A percentile compares a stretch with the other conserved stretches of the same genome.
These are phyloP conservation scores for Ophiothrix spiculata DNA, from an alignment of 35 echinoderm and acorn worm species.

Conservation along the genomic window DNA sequence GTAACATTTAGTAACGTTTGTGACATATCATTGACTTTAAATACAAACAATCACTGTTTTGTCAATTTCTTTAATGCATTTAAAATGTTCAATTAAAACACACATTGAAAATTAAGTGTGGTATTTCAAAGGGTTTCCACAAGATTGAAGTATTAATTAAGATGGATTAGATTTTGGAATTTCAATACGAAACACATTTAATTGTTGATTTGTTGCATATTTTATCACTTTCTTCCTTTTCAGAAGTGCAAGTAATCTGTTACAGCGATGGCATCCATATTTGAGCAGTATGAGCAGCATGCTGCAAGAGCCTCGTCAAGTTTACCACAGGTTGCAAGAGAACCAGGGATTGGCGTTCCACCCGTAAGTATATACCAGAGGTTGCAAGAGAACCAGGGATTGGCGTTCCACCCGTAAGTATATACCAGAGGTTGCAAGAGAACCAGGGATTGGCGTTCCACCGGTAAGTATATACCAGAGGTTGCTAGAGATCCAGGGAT, in stretches of 20 bases:
- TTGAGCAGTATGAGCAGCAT: slow-evolving; percentile 94
- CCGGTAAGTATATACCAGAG: slow-evolving; percentile 52
- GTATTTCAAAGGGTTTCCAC: no score
- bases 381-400: slow-evolving; percentile 34
- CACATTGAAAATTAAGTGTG: no score
- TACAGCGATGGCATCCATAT: slow-evolving; percentile 87
- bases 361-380: slow-evolving; percentile 64
- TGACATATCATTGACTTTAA: no score
- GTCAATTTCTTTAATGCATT: no score
- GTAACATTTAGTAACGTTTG: no score
- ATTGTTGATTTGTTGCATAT: not conserved
- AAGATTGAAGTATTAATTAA: no score
- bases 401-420: slow-evolving; percentile 73
- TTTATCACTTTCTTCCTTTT: not conserved
- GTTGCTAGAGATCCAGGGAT: not conserved
- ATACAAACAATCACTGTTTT: no score
- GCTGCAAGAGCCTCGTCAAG: slow-evolving; percentile 59
- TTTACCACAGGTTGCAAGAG: slow-evolving; percentile 33
- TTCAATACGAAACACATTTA: no score
- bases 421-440: slow-evolving; percentile 32
- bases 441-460: slow-evolving; percentile 36
- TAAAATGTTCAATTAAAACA: no score
- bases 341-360: slow-evolving; percentile 36
- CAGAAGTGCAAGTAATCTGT: not conserved
- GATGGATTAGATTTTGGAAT: no score